Evolutionary conservation across 2,888 invertebrate species (phyloP), one percentile per base, ranked within the genome.

Genomic region (Caenorhabditis auriculariae): DNA sequence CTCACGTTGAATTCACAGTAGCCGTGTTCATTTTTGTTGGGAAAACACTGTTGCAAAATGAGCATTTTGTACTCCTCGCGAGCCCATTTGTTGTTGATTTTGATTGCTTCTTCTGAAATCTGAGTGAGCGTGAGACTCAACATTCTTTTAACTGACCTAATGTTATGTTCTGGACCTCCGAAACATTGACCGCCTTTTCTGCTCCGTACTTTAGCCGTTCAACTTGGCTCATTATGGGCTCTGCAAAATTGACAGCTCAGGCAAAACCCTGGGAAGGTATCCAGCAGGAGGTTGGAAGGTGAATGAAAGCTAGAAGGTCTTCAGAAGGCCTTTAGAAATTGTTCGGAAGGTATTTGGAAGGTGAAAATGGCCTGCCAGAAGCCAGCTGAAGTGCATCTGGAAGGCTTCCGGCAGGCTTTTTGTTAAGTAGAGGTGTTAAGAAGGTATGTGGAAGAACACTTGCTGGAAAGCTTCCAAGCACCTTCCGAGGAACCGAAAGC

Each of bases 1-100:
- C 24, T 44, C 37, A 53, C 54, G 19, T 49, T 49, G 41, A 68
- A 68, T 45, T 54, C 59, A 41, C 67, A 67, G 23, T 55, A 59
- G 26, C 63, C 67, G 43, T 67, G 67, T 27, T 67, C 67, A 1
- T 54, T 28, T 7, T 44, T 54, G 41, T 67, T 67, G 2, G 67
- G 67, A 45, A 28, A 58, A 28, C 67, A 67, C 17, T 60, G 60
- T 0, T 56, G 52, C 3, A 63, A 54, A 4, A 63, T 32, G 28
- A 67, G 32, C 26, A 58, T 50, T 15, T 56, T 56, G 47, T 64
- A 67, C 21, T 67, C 67, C 12, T 55, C 44, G 5, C 58, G 23
- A 21, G 63, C 67, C 52, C 58, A 67, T 37, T 63, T 56, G 26
- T 53, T 52, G 43, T 67, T 67, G 35, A 67, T 9, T 5, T 27